Conservation (phyloP, 2,888 invertebrate genomes). For the Polydrusus tereticollis region DNA sequence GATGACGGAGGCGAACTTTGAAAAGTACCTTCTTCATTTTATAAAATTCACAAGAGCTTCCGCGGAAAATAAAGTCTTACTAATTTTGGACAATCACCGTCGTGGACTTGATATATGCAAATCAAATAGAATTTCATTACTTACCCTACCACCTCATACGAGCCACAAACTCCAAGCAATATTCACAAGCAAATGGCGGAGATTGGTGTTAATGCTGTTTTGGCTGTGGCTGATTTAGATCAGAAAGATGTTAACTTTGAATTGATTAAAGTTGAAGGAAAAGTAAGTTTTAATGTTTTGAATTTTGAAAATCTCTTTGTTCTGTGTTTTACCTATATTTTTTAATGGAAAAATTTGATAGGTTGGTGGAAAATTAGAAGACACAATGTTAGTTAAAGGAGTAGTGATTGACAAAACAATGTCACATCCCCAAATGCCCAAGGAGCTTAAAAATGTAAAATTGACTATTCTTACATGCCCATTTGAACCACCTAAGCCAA, state of each 20-base stretch:
- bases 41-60: no score
- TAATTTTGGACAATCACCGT: no score
- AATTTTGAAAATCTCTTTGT: background rate
- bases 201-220: constrained; percentile 96
- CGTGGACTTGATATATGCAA: no score
- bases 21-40: no score
- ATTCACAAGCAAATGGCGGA: constrained; percentile 97
- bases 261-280: constrained; percentile 97
- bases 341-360: constrained; percentile 27
- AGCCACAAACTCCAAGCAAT: no score
- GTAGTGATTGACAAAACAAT: constrained; percentile 99
- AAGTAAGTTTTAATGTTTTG: constrained; percentile 74
- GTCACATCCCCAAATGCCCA: constrained; percentile 99
- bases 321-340: background rate
- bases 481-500: constrained; percentile 99
- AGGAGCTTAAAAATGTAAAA: constrained; percentile 88
- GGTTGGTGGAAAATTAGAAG: constrained; percentile 94
- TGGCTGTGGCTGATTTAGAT: constrained; percentile 95
- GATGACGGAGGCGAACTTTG: no score
- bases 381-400: constrained; percentile 95
- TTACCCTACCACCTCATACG: no score
- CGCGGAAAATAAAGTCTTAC: no score
- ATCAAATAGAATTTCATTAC: no score
- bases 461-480: constrained; percentile 98
- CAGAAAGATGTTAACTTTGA: constrained; percentile 98